phyloP scores from a whole-genome alignment of 2,888 invertebrate species.

The Craniophora ligustri region DNA sequence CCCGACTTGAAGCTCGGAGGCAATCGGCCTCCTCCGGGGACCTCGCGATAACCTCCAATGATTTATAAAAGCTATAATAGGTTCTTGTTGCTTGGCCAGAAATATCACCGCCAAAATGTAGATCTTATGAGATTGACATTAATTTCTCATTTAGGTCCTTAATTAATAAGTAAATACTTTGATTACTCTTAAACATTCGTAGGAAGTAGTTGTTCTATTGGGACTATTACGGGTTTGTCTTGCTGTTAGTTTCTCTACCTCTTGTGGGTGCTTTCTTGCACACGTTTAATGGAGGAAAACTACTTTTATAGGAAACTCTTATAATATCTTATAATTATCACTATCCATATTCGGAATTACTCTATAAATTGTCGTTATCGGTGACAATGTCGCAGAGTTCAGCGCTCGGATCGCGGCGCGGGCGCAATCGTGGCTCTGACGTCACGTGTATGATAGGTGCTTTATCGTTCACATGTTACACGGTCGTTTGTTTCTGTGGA shows the following conservation, averaged over 20 bases:
- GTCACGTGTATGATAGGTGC: constrained; percentile 77
- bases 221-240: not conserved
- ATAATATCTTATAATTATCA: too few species aligned
- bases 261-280: not conserved
- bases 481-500: constrained; percentile 65
- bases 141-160: not conserved
- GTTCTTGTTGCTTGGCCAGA: constrained; percentile 46
- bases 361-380: constrained; percentile 75
- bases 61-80: constrained; percentile 53
- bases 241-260: not conserved
- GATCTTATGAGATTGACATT: constrained; percentile 10
- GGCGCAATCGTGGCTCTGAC: constrained; percentile 72
- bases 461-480: constrained; percentile 69
- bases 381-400: constrained; percentile 80
- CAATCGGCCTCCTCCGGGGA: constrained; percentile 69
- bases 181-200: too few species aligned
- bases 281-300: constrained; percentile 12
- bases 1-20: constrained; percentile 74
- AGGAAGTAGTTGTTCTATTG: too few species aligned
- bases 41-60: constrained; percentile 74
- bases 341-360: constrained; percentile 67
- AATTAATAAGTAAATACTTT: too few species aligned
- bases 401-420: constrained; percentile 64
- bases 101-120: constrained; percentile 27
- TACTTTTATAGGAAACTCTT: constrained; percentile 36